These are phyloP conservation scores for Xenentodon cancila DNA, from an alignment of 2,797 vertebrate species.

Conservation along the genomic window DNA sequence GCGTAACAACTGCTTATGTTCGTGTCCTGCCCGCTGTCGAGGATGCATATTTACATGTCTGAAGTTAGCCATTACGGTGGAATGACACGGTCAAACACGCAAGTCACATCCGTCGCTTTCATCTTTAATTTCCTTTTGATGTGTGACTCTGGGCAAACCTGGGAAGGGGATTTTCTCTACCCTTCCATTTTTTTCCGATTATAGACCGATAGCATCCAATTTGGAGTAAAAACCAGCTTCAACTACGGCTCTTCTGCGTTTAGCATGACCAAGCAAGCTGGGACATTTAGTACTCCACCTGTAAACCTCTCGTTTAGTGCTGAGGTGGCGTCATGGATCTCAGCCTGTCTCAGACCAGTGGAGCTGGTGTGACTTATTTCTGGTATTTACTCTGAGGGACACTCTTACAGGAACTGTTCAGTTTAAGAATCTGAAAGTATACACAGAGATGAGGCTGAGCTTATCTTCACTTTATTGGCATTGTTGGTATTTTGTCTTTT, in stretches of 20 bases:
- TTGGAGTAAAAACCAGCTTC: constrained; percentile 31
- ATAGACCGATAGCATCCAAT: neutral
- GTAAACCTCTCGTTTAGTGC: constrained; percentile 11
- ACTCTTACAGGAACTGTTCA: neutral
- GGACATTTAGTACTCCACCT: constrained; percentile 52
- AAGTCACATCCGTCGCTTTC: constrained; percentile 22
- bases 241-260: constrained; percentile 21
- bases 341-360: neutral
- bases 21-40: neutral
- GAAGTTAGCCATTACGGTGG: constrained; percentile 13
- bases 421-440: constrained; percentile 2
- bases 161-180: neutral
- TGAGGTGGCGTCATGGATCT: constrained; percentile 25
- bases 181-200: neutral
- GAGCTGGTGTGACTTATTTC: constrained; percentile 9
- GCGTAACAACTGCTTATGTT: constrained; percentile 10
- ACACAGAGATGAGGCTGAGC: neutral
- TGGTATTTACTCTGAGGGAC: neutral
- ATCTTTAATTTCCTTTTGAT: constrained; percentile 1
- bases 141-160: constrained; percentile 28
- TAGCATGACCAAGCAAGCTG: constrained; percentile 53
- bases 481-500: neutral
- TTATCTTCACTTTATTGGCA: neutral
- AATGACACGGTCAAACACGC: constrained; percentile 36
- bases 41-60: no score